phyloP scores from a whole-genome alignment of 2,113 vertebrate genomes.

The Tachuris rubrigastra region DNA sequence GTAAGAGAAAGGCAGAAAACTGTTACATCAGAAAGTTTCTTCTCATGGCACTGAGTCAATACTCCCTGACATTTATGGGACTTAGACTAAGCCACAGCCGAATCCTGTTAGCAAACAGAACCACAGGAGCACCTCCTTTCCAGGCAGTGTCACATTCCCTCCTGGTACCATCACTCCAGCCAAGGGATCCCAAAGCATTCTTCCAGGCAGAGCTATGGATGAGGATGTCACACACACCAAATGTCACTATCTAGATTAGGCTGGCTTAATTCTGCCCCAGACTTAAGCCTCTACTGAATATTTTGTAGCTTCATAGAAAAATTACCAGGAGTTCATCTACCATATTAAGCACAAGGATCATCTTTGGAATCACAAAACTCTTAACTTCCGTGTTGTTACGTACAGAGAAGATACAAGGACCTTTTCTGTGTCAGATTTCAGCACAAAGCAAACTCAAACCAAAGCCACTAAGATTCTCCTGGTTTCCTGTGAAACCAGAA shows the following conservation, averaged over 20 bases:
- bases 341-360: fast-evolving
- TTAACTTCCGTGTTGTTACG: neutral
- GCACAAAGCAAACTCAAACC: neutral
- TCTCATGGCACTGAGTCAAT: neutral
- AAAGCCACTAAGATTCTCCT: neutral
- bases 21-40: neutral
- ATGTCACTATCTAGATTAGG: neutral
- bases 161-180: neutral
- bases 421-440: neutral
- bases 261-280: neutral
- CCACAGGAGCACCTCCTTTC: neutral
- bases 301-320: neutral
- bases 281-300: neutral
- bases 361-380: neutral
- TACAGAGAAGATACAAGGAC: neutral
- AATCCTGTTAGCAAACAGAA: neutral
- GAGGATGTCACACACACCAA: neutral
- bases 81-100: neutral
- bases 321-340: neutral
- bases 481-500: neutral
- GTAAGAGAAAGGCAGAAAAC: neutral
- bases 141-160: neutral
- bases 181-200: neutral
- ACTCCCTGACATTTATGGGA: neutral
- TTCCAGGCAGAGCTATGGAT: neutral